A percentile compares a stretch with the other conserved stretches of the same genome.
These are phyloP conservation scores for Eristalis arbustorum DNA, from an alignment of 2,888 invertebrate species.

Conservation along the genomic window DNA sequence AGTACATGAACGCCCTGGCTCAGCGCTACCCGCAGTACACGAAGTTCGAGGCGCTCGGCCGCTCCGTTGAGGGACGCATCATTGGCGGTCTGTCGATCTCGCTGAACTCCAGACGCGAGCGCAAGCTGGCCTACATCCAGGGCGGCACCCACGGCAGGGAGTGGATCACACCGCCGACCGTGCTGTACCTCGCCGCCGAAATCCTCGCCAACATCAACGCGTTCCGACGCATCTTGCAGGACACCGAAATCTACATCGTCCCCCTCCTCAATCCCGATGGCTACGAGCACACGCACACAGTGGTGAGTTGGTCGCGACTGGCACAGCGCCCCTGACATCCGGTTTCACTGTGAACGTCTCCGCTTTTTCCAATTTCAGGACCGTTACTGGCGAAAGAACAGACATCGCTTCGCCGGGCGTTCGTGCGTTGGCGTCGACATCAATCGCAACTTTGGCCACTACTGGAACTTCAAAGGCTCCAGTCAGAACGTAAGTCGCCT, in stretches of 20 bases:
- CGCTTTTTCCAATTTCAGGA: constrained; percentile 72
- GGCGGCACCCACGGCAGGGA: constrained; percentile 82
- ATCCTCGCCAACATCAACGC: constrained; percentile 82
- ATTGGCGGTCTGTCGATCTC: constrained; percentile 77
- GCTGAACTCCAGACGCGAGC: constrained; percentile 74
- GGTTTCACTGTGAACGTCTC: not conserved
- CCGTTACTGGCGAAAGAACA: constrained; percentile 86
- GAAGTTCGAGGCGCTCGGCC: constrained; percentile 75
- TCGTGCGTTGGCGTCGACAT: constrained; percentile 87
- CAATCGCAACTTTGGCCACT: constrained; percentile 88
- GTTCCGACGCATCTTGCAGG: constrained; percentile 75
- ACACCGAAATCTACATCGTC: constrained; percentile 77
- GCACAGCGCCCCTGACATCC: not conserved
- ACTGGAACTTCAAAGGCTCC: constrained; percentile 84
- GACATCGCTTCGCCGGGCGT: constrained; percentile 80
- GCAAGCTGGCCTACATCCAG: constrained; percentile 78
- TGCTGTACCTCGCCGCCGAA: constrained; percentile 85
- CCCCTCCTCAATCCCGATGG: constrained; percentile 80
- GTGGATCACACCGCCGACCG: constrained; percentile 86
- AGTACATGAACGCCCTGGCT: constrained; percentile 77
- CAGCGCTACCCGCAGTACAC: constrained; percentile 75
- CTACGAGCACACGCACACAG: constrained; percentile 78
- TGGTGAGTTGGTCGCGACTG: constrained; percentile 72
- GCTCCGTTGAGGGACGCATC: constrained; percentile 77
- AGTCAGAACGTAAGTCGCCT: constrained; percentile 78